Conservation (phyloP, 30 jellyfish, hydroid and myxozoan species). For the Chironex yamaguchii region DNA sequence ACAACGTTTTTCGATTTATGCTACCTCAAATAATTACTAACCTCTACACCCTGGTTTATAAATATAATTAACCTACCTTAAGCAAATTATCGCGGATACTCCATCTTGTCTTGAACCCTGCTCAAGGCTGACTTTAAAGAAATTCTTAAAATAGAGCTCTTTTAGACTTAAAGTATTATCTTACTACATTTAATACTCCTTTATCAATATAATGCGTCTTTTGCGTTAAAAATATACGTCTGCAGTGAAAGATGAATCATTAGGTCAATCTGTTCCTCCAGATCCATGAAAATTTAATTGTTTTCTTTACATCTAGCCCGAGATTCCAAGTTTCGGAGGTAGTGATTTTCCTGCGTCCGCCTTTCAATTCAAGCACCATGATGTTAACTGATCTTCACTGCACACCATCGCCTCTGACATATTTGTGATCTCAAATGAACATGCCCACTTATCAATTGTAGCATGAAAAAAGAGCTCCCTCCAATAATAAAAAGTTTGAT, state of each 20-base stretch:
- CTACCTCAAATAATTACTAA: too few relatives aligned
- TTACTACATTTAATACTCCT: not conserved
- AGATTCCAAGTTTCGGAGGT: not conserved
- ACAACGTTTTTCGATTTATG: too few relatives aligned
- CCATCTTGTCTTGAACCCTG: too few relatives aligned
- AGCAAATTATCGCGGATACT: too few relatives aligned
- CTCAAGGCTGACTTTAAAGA: not conserved
- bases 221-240: not conserved
- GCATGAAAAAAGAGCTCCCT: too few relatives aligned
- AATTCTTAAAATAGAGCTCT: not conserved
- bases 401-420: not conserved
- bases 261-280: not conserved
- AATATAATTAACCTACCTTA: not conserved
- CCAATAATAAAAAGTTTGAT: too few relatives aligned
- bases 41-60: too few relatives aligned
- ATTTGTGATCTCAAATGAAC: not conserved
- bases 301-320: not conserved
- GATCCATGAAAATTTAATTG: not conserved
- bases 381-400: not conserved
- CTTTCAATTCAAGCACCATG: not conserved
- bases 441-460: not conserved
- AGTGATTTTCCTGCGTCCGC: not conserved
- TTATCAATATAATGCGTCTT: not conserved
- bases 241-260: not conserved
- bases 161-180: too few relatives aligned